These are phyloP conservation scores for Neodiprion pinetum DNA, from an alignment of 1,140 invertebrate species.

Conservation along the genomic window DNA sequence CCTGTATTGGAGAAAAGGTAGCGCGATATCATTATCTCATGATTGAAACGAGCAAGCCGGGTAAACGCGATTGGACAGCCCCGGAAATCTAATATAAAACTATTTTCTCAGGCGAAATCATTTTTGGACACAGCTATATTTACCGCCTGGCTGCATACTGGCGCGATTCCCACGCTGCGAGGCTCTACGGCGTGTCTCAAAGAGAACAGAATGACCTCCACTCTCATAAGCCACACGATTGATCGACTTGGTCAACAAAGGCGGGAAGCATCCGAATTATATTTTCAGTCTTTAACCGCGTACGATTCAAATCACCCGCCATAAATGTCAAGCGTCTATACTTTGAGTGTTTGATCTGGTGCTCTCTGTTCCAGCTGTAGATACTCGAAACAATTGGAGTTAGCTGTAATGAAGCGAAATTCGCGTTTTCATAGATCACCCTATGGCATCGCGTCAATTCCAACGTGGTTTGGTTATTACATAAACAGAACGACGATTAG, in stretches of 20 bases:
- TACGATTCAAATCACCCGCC: neutral
- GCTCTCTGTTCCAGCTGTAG: too few relatives aligned
- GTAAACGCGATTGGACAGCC: conserved; percentile 5
- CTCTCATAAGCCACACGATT: neutral
- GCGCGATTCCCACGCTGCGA: conserved; percentile 38
- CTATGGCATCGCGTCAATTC: too few relatives aligned
- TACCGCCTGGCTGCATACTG: conserved; percentile 41
- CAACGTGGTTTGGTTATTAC: too few relatives aligned
- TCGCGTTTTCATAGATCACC: too few relatives aligned
- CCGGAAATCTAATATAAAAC: conserved; percentile 16
- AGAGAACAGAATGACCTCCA: neutral
- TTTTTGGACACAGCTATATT: conserved; percentile 41
- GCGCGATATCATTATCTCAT: too few relatives aligned
- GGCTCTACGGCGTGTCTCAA: conserved; percentile 33
- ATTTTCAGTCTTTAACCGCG: neutral
- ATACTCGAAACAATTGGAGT: too few relatives aligned
- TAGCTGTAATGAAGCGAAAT: too few relatives aligned
- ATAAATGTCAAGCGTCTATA: neutral
- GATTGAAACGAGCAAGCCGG: neutral
- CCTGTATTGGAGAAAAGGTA: too few relatives aligned
- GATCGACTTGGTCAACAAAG: neutral
- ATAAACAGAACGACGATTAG: too few relatives aligned
- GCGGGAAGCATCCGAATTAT: neutral
- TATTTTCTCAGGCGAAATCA: conserved; percentile 16
- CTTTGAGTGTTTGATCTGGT: too few relatives aligned